A percentile compares a stretch with the other conserved stretches of the same genome.
These are phyloP conservation scores for Melolontha melolontha DNA, from an alignment of 2,888 invertebrate species.

Conservation along the genomic window DNA sequence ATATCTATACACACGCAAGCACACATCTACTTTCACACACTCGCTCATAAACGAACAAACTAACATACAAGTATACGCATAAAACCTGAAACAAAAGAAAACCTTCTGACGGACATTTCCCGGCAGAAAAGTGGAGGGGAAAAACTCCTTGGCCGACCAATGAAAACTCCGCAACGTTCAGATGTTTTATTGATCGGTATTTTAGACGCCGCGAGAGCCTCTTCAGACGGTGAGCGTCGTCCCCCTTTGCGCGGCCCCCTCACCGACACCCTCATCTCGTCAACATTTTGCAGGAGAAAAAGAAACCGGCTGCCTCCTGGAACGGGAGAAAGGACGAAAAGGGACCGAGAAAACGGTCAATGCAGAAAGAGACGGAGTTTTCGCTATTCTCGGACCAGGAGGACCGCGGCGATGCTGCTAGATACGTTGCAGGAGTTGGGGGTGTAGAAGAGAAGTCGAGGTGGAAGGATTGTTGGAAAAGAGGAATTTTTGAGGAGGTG, in stretches of 20 bases:
- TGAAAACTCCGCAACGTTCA: conserved; percentile 60
- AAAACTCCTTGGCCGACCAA: conserved; percentile 66
- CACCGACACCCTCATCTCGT: conserved; percentile 7
- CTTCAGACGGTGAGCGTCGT: conserved; percentile 56
- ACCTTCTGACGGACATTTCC: conserved; percentile 64
- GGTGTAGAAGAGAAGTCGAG: too few species aligned
- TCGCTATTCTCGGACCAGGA: conserved; percentile 51
- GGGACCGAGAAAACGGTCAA: conserved; percentile 21
- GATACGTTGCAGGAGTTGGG: too few species aligned
- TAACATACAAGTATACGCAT: too few species aligned
- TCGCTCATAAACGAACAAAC: too few species aligned
- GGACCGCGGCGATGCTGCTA: conserved; percentile 41
- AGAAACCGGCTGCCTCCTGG: conserved; percentile 48
- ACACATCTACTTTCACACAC: too few species aligned
- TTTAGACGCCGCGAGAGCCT: conserved; percentile 60
- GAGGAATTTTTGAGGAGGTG: too few species aligned
- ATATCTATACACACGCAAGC: too few species aligned
- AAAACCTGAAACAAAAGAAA: conserved; percentile 45
- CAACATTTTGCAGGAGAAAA: conserved; percentile 42
- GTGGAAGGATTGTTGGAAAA: too few species aligned
- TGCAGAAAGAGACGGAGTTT: conserved; percentile 13
- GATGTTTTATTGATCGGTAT: conserved; percentile 66
- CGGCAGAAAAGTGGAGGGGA: conserved; percentile 62
- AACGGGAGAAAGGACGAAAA: conserved; percentile 42
- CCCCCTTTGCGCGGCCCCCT: not conserved